These are phyloP conservation scores for Diplodus puntazzo DNA, from an alignment of 2,797 vertebrate genomes.

Conservation along the genomic window DNA sequence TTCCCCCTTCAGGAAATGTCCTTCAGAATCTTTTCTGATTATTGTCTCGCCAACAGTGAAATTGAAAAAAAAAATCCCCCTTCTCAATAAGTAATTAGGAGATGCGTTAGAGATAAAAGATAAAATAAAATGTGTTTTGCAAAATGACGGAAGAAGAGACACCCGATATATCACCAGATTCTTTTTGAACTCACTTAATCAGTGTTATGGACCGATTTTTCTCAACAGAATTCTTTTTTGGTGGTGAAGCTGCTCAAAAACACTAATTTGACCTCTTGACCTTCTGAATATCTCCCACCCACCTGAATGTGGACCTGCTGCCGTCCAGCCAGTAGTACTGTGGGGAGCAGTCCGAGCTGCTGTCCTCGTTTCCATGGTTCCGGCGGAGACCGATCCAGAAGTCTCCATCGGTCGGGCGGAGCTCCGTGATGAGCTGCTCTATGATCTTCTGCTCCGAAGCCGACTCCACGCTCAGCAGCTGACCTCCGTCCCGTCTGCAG, in stretches of 20 bases:
- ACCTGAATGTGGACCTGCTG: conserved; percentile 85
- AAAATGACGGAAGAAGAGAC: not conserved
- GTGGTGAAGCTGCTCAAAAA: not conserved
- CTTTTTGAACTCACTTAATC: not conserved
- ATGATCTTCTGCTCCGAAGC: conserved; percentile 90
- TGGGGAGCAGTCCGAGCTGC: conserved; percentile 84
- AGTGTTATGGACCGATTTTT: too few species aligned
- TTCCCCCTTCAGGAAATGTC: too few species aligned
- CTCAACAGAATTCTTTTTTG: not conserved
- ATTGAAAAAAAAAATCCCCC: too few species aligned
- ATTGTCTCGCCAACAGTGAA: too few species aligned
- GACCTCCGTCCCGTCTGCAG: conserved; percentile 90
- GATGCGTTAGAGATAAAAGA: not conserved
- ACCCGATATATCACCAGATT: not conserved
- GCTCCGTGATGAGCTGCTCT: conserved; percentile 89
- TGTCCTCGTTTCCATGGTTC: conserved; percentile 81
- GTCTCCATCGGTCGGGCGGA: conserved; percentile 92
- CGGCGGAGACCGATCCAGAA: conserved; percentile 97
- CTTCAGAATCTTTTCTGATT: too few species aligned
- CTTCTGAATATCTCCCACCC: not conserved
- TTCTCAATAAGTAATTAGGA: not conserved
- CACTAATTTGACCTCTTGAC: not conserved
- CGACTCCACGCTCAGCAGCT: conserved; percentile 91
- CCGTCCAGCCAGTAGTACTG: conserved; percentile 93
- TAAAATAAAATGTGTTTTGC: not conserved